Conservation (phyloP, 2,797 vertebrate species). For the Myotis findleyi region DNA sequence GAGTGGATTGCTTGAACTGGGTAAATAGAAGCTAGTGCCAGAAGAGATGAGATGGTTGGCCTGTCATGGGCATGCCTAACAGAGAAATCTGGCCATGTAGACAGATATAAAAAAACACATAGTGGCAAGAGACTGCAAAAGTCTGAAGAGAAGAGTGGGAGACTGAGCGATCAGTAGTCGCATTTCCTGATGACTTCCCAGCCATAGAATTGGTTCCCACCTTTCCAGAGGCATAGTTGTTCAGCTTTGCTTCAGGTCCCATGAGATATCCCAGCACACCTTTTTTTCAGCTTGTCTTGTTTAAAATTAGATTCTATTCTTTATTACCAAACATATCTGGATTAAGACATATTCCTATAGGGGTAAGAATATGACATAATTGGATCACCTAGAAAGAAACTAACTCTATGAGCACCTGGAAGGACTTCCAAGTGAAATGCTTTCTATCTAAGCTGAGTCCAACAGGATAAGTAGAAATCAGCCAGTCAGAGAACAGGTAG, state of each 20-base stretch:
- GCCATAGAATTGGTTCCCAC: not conserved
- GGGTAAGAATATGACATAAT: not conserved
- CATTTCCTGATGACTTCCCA: not conserved
- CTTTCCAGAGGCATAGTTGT: not conserved
- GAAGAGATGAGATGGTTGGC: not conserved
- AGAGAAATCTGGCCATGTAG: not conserved
- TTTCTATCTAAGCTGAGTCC: not conserved
- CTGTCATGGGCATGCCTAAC: not conserved
- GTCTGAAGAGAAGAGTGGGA: not conserved
- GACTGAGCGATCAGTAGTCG: too few relatives aligned
- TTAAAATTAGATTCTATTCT: not conserved
- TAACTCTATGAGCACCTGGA: not conserved
- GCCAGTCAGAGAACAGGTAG: not conserved
- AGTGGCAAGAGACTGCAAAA: not conserved
- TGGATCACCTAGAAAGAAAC: not conserved
- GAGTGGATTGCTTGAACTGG: not conserved
- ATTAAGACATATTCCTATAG: not conserved
- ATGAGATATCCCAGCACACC: not conserved
- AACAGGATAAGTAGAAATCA: not conserved
- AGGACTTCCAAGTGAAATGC: not conserved
- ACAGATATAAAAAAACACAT: not conserved
- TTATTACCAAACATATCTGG: not conserved
- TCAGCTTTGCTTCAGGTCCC: not conserved
- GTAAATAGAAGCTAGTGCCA: not conserved
- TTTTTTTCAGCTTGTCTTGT: not conserved